These are phyloP conservation scores for Drosophila recens DNA, from an alignment of 2,888 invertebrate genomes.

Conservation along the genomic window DNA sequence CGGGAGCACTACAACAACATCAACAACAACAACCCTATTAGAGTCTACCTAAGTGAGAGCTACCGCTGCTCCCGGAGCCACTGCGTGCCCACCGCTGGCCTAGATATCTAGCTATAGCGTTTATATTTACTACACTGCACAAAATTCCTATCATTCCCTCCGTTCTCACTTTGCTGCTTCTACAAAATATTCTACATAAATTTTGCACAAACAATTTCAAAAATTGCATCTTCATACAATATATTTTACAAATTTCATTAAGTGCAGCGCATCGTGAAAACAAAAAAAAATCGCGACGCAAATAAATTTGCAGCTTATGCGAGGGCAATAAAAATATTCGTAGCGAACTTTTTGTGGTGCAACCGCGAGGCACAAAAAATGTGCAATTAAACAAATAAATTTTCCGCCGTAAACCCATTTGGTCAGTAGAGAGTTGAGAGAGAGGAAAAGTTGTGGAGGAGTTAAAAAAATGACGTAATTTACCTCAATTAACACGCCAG, in stretches of 20 bases:
- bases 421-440: background rate
- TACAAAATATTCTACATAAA: background rate
- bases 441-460: background rate
- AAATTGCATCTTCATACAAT: constrained; percentile 40
- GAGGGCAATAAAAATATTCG: constrained; percentile 59
- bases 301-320: constrained; percentile 72
- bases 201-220: constrained; percentile 26
- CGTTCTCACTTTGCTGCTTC: background rate
- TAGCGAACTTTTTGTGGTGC: constrained; percentile 41
- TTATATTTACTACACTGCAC: background rate
- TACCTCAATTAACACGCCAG: constrained; percentile 81
- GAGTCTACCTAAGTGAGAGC: no score
- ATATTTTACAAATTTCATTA: constrained; percentile 64
- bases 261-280: constrained; percentile 25
- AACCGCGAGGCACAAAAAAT: constrained; percentile 43
- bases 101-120: background rate
- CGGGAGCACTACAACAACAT: no score
- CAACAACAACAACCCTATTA: no score
- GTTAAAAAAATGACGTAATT: constrained; percentile 71
- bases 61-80: no score
- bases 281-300: constrained; percentile 10
- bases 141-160: background rate
- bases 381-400: constrained; percentile 81
- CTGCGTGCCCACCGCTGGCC: no score
- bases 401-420: constrained; percentile 68